Conservation (phyloP, 1,140 invertebrate genomes). For the Pogonomyrmex californicus region DNA sequence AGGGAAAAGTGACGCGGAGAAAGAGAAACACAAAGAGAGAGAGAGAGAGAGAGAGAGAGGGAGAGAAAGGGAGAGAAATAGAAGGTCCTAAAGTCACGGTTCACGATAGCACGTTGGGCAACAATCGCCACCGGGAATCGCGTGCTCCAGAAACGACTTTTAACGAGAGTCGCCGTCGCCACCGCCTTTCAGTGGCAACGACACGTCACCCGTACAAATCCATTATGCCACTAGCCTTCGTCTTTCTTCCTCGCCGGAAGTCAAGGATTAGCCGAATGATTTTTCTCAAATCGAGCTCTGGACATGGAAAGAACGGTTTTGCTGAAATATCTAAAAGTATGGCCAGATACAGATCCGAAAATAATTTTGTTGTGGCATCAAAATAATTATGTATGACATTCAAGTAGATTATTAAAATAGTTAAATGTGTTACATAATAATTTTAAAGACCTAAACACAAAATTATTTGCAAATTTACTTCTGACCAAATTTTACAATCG, state of each 20-base stretch:
- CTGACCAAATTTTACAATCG: too few relatives aligned
- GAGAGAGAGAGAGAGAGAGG: slow-evolving; percentile 41
- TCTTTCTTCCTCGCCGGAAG: slow-evolving; percentile 13
- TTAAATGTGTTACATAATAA: too few relatives aligned
- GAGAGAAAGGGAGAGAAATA: slow-evolving; percentile 29
- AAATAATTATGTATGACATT: too few relatives aligned
- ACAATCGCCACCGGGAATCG: slow-evolving; percentile 75
- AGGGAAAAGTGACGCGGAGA: slow-evolving; percentile 36
- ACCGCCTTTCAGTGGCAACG: slow-evolving; percentile 64
- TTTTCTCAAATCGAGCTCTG: not conserved
- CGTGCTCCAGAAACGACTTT: slow-evolving; percentile 77
- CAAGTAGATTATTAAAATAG: too few relatives aligned
- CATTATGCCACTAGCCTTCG: slow-evolving; percentile 40
- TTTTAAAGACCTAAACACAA: too few relatives aligned
- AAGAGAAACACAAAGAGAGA: slow-evolving; percentile 42
- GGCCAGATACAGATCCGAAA: too few relatives aligned
- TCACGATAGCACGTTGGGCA: slow-evolving; percentile 71
- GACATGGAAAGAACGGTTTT: too few relatives aligned
- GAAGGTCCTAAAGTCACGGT: slow-evolving; percentile 65
- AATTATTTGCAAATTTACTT: too few relatives aligned
- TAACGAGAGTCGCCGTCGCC: slow-evolving; percentile 65
- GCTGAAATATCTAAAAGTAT: too few relatives aligned
- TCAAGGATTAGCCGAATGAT: not conserved
- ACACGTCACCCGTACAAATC: slow-evolving; percentile 67
- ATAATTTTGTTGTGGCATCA: too few relatives aligned